Percentiles rank a stretch among this genome's conserved stretches.
Conservation (phyloP, 2,797 vertebrate species). For the Poeciliopsis turneri region DNA sequence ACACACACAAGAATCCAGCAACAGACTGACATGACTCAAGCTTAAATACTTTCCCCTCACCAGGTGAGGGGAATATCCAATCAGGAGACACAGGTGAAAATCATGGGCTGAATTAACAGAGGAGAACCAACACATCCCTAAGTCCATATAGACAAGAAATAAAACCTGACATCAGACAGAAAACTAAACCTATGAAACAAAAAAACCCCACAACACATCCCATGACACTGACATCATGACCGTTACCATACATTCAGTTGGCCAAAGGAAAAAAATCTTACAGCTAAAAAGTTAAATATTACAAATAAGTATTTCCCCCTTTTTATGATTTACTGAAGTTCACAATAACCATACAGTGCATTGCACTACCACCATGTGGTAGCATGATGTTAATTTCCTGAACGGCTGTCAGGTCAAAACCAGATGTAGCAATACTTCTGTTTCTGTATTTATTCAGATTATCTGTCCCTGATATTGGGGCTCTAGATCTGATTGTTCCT, state of each 20-base stretch:
- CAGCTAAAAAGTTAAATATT: background rate
- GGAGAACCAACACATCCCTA: no score
- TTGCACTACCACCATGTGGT: background rate
- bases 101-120: no score
- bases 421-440: background rate
- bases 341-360: background rate
- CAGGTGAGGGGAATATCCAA: no score
- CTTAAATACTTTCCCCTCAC: no score
- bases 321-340: background rate
- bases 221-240: no score
- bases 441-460: background rate
- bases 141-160: no score
- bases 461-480: background rate
- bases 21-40: no score
- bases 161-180: no score
- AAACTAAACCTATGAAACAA: no score
- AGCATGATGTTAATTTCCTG: background rate
- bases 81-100: no score
- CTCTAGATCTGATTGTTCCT: background rate
- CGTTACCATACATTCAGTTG: background rate
- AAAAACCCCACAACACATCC: no score
- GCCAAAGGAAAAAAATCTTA: background rate
- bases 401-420: background rate
- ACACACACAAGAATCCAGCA: no score
- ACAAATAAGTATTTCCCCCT: background rate